Percentiles rank a stretch among this genome's conserved stretches.
Conservation (phyloP, 2,888 invertebrate species). For the Clepsis dumicolana region DNA sequence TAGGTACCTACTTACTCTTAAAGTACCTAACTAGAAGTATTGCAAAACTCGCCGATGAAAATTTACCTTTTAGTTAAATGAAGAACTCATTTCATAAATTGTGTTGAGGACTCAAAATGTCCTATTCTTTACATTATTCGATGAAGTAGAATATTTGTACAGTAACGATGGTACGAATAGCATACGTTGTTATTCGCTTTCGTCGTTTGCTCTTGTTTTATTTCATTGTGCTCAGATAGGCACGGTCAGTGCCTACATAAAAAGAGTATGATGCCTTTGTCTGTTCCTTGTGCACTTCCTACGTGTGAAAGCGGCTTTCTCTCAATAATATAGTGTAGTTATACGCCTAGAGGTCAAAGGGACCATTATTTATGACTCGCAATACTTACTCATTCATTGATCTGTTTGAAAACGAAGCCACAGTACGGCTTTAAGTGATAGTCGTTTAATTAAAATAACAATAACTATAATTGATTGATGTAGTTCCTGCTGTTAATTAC, state of each 20-base stretch:
- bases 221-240: constrained; percentile 45
- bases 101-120: too few species aligned
- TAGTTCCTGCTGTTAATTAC: neutral
- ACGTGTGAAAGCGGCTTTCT: constrained; percentile 76
- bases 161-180: neutral
- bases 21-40: too few species aligned
- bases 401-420: constrained; percentile 2
- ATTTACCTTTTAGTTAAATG: too few species aligned
- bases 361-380: constrained; percentile 47
- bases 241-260: constrained; percentile 60
- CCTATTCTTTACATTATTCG: too few species aligned
- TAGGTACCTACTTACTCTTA: neutral
- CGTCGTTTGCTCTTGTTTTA: constrained; percentile 31
- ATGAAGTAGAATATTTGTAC: neutral
- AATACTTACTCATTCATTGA: constrained; percentile 11
- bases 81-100: too few species aligned
- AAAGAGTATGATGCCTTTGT: constrained; percentile 64
- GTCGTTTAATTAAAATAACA: neutral
- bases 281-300: constrained; percentile 57
- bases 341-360: constrained; percentile 64
- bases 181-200: constrained; percentile 2
- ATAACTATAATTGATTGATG: neutral
- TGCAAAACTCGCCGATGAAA: too few species aligned
- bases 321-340: constrained; percentile 63
- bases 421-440: constrained; percentile 5